A percentile compares a stretch with the other conserved stretches of the same genome.
These are phyloP conservation scores for Pseudomyrmex dendroicus DNA, from an alignment of 1,140 invertebrate genomes.

Conservation along the genomic window DNA sequence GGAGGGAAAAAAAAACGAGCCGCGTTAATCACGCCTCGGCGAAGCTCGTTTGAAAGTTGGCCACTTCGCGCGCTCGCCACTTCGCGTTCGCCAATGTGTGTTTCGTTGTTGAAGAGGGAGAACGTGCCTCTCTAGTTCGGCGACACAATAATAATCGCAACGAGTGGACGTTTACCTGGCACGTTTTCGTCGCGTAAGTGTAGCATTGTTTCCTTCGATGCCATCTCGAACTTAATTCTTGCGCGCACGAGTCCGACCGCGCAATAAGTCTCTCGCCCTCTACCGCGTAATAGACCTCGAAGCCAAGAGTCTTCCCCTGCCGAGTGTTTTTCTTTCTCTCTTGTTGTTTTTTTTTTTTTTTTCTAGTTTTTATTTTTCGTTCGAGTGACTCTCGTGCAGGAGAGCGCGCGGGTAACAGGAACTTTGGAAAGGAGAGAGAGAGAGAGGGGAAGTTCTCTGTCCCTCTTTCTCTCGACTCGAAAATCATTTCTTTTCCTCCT, in stretches of 20 bases:
- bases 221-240: neutral
- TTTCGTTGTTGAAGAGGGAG: slow-evolving; percentile 5
- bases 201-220: slow-evolving; percentile 63
- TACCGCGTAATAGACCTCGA: neutral
- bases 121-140: neutral
- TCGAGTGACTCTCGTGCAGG: slow-evolving; percentile 48
- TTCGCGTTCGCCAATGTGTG: slow-evolving; percentile 30
- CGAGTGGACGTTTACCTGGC: slow-evolving; percentile 54
- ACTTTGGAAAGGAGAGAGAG: neutral
- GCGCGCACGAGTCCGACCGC: slow-evolving; percentile 16
- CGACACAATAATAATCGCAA: slow-evolving; percentile 41
- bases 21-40: slow-evolving; percentile 60
- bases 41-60: slow-evolving; percentile 46
- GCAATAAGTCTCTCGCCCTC: neutral
- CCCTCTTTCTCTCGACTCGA: slow-evolving; percentile 15
- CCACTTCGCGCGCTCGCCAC: slow-evolving; percentile 51
- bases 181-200: slow-evolving; percentile 45
- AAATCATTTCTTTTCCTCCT: neutral
- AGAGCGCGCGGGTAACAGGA: slow-evolving; percentile 51
- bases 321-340: slow-evolving; percentile 34
- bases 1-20: neutral
- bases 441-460: neutral
- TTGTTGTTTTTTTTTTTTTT: neutral
- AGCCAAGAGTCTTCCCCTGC: slow-evolving; percentile 13
- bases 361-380: slow-evolving; percentile 18